phyloP scores from a whole-genome alignment of 2,113 vertebrate genomes.

The Antechinus flavipes region DNA sequence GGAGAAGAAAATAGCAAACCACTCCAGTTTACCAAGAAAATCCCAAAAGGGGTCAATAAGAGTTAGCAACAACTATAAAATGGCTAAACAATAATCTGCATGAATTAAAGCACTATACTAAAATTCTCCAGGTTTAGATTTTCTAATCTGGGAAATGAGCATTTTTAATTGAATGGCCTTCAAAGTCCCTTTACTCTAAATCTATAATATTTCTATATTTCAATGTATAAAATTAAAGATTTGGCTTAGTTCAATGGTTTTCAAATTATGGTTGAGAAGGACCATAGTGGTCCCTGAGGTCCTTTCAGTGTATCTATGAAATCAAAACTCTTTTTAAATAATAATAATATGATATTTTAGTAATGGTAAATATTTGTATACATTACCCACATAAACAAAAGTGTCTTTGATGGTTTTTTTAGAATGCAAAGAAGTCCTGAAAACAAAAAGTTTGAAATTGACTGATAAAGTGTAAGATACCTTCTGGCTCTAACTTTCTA shows the following conservation, averaged over 20 bases:
- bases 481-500: neutral
- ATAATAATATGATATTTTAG: neutral
- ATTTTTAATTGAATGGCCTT: neutral
- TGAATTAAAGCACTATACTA: neutral
- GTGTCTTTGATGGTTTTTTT: neutral
- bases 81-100: neutral
- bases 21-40: neutral
- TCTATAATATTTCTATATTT: neutral
- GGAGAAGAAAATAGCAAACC: neutral
- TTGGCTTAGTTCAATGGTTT: neutral
- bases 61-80: neutral
- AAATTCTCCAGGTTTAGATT: neutral
- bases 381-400: neutral
- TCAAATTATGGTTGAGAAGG: neutral
- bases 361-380: neutral
- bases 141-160: neutral
- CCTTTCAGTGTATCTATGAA: neutral
- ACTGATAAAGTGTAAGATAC: neutral
- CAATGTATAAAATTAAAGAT: neutral
- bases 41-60: neutral
- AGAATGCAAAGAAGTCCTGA: neutral
- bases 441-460: neutral
- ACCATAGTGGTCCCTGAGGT: neutral
- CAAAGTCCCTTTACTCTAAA: neutral
- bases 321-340: neutral